phyloP scores from a whole-genome alignment of 2,888 invertebrate species.

The Eupithecia inturbata region DNA sequence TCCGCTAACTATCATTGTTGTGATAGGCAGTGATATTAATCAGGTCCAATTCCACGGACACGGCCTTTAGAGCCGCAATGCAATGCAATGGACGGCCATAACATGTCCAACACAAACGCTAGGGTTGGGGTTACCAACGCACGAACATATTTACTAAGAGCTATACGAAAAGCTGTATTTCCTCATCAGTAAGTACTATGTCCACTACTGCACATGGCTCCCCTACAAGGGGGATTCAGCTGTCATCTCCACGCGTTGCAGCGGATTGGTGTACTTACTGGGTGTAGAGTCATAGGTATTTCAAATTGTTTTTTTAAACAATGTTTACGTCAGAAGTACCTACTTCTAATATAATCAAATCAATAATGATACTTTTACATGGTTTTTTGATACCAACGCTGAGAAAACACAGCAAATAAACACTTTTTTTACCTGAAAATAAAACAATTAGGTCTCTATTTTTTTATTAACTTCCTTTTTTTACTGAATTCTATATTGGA shows the following conservation, averaged over 20 bases:
- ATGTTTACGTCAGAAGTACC: background rate
- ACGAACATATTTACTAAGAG: background rate
- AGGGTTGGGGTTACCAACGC: background rate
- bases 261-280: no score
- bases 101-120: conserved; percentile 1
- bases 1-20: conserved; percentile 3
- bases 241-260: no score
- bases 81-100: background rate
- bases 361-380: background rate
- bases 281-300: no score
- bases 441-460: no score
- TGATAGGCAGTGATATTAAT: conserved; percentile 4
- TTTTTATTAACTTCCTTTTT: no score
- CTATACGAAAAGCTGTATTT: background rate
- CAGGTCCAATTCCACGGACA: conserved; percentile 8
- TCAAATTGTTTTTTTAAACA: no score
- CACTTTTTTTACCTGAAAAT: no score
- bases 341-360: background rate
- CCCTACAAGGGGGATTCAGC: no score
- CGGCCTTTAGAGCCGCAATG: background rate
- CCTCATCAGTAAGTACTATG: background rate
- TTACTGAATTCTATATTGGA: no score
- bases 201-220: background rate
- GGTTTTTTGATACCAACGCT: background rate
- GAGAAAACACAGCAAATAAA: background rate